Evolutionary conservation across 2,797 vertebrate species (phyloP).

Genomic region (Anguilla pacifica): DNA sequence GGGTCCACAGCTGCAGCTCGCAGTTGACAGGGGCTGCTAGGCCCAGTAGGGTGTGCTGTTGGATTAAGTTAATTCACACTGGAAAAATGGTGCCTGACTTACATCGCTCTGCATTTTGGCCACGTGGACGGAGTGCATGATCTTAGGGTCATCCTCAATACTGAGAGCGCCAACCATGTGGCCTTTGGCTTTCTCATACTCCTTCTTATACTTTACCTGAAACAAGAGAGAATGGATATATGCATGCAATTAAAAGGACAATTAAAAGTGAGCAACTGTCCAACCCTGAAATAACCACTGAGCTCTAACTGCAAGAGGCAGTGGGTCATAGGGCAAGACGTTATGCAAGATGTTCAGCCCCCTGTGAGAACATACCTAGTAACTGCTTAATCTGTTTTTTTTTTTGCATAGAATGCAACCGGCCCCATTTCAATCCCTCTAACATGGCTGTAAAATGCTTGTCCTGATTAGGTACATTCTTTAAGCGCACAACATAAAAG

Average conservation of each 20-base stretch:
- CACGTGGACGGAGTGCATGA: constrained; percentile 84
- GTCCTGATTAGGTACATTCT: neutral
- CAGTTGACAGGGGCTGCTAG: neutral
- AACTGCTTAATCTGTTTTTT: neutral
- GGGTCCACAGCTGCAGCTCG: neutral
- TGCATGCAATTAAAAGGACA: neutral
- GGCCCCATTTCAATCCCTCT: neutral
- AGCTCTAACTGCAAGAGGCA: neutral
- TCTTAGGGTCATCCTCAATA: constrained; percentile 89
- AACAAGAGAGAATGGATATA: constrained; percentile 24
- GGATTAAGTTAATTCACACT: neutral
- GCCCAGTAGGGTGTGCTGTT: neutral
- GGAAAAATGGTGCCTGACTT: constrained; percentile 48
- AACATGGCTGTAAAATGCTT: neutral
- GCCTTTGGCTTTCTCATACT: constrained; percentile 84
- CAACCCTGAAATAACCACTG: neutral
- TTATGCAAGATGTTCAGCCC: neutral
- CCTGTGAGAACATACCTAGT: neutral
- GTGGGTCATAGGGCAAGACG: neutral
- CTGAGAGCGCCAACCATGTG: constrained; percentile 88
- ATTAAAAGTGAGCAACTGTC: neutral
- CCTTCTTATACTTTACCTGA: constrained; percentile 90
- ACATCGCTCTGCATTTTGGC: constrained; percentile 92
- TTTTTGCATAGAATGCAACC: neutral
- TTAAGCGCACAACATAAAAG: neutral